These are phyloP conservation scores for Nannoperca australis DNA, from an alignment of 2,797 vertebrate species.

Conservation along the genomic window DNA sequence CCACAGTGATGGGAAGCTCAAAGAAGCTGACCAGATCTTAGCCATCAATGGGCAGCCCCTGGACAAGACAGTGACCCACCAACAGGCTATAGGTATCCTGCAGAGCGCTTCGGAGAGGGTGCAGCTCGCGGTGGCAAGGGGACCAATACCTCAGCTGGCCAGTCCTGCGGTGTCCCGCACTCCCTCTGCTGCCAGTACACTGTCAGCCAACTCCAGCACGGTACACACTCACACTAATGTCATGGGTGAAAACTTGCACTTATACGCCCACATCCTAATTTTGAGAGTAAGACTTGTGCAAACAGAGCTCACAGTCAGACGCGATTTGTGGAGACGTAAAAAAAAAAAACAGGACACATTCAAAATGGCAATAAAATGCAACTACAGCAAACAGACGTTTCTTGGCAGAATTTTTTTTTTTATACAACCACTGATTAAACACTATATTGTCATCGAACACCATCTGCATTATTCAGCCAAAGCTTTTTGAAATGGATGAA, in stretches of 20 bases:
- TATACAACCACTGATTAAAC: neutral
- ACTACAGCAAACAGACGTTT: neutral
- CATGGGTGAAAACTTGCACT: neutral
- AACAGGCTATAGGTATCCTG: constrained; percentile 94
- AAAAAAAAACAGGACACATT: neutral
- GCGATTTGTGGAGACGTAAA: neutral
- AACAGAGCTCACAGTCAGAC: neutral
- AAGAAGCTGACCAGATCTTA: constrained; percentile 96
- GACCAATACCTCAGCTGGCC: constrained; percentile 89
- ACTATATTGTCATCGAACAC: neutral
- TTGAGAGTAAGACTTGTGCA: neutral
- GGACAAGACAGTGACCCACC: constrained; percentile 95
- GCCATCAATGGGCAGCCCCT: constrained; percentile 93
- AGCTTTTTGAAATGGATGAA: neutral
- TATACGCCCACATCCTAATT: neutral
- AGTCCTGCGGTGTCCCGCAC: constrained; percentile 93
- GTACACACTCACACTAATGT: constrained; percentile 75
- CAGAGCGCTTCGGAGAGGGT: constrained; percentile 93
- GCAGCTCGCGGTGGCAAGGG: constrained; percentile 91
- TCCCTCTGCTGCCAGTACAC: constrained; percentile 94
- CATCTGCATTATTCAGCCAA: neutral
- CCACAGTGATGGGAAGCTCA: constrained; percentile 93
- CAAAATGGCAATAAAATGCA: too few species aligned
- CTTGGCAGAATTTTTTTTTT: neutral
- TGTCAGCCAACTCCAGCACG: constrained; percentile 93